Evolutionary conservation across 2,888 invertebrate species (phyloP).

Genomic region (Lordiphosa fenestrarum): DNA sequence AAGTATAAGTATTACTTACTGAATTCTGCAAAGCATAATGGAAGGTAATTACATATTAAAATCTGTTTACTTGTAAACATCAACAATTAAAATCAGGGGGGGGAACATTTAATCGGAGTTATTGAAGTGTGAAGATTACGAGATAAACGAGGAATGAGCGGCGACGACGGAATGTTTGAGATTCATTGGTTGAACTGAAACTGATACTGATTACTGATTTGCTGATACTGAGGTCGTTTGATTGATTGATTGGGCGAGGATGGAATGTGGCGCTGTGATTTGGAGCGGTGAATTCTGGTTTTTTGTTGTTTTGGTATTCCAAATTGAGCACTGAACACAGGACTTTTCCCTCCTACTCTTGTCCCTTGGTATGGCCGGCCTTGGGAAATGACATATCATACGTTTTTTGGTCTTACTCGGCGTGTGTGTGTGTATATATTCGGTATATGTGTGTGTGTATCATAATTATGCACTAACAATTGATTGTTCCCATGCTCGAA

Average conservation of each 20-base stretch:
- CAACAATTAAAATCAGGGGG: slow-evolving; percentile 48
- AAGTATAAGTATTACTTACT: slow-evolving; percentile 77
- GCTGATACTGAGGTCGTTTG: slow-evolving; percentile 29
- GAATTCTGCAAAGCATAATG: slow-evolving; percentile 78
- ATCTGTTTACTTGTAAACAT: slow-evolving; percentile 29
- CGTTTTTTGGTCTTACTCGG: too few relatives aligned
- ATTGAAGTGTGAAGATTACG: slow-evolving; percentile 34
- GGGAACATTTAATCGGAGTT: slow-evolving; percentile 60
- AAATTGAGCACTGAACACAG: slow-evolving; percentile 32
- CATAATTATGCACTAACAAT: slow-evolving; percentile 12
- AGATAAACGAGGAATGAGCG: slow-evolving; percentile 23
- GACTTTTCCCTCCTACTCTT: slow-evolving; percentile 25
- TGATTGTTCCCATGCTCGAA: too few relatives aligned
- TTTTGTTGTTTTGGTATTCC: slow-evolving; percentile 26
- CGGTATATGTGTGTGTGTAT: slow-evolving; percentile 19
- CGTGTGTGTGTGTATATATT: background rate
- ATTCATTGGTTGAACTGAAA: slow-evolving; percentile 3
- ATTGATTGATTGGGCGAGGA: slow-evolving; percentile 31
- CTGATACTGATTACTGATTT: slow-evolving; percentile 31
- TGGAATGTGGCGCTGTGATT: slow-evolving; percentile 29
- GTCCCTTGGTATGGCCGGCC: too few relatives aligned
- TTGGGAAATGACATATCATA: background rate
- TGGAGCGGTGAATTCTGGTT: slow-evolving; percentile 39
- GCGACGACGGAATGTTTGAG: slow-evolving; percentile 7
- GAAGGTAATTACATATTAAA: slow-evolving; percentile 75